These are phyloP conservation scores for Acanthosepion pharaonis DNA, from an alignment of 2,888 invertebrate genomes.

Conservation along the genomic window DNA sequence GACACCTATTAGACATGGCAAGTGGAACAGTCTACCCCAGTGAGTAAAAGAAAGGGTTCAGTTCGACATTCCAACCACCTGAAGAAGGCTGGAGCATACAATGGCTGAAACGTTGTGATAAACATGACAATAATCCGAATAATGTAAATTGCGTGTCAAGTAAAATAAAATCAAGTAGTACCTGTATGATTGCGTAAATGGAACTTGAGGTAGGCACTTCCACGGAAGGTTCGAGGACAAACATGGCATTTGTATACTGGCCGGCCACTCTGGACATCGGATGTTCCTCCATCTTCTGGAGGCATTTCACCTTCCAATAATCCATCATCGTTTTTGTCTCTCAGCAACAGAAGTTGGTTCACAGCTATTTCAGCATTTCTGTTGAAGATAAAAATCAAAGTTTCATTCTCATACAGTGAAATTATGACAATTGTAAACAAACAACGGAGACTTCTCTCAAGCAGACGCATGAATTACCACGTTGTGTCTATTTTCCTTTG, in stretches of 20 bases:
- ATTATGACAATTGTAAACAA: background rate
- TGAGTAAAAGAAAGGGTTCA: too few relatives aligned
- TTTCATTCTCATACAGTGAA: background rate
- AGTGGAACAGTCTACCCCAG: too few relatives aligned
- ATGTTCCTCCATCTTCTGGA: constrained; percentile 49
- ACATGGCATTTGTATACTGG: constrained; percentile 65
- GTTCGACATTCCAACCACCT: too few relatives aligned
- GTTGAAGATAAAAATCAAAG: background rate
- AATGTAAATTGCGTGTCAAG: too few relatives aligned
- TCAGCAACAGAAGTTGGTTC: constrained; percentile 65
- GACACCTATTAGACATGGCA: too few relatives aligned
- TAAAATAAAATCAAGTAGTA: constrained; percentile 48
- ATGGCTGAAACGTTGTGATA: too few relatives aligned
- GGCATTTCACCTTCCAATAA: constrained; percentile 45
- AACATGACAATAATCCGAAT: too few relatives aligned
- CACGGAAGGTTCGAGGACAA: constrained; percentile 65
- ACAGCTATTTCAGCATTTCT: constrained; percentile 68
- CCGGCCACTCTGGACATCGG: constrained; percentile 51
- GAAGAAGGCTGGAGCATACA: too few relatives aligned
- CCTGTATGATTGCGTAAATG: constrained; percentile 72
- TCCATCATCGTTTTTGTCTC: constrained; percentile 48
- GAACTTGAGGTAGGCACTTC: constrained; percentile 68
- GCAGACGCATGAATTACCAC: too few relatives aligned
- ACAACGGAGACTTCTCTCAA: too few relatives aligned
- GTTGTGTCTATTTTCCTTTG: too few relatives aligned